These are phyloP conservation scores for Mobula birostris DNA, from an alignment of 2,113 vertebrate species.

Conservation along the genomic window DNA sequence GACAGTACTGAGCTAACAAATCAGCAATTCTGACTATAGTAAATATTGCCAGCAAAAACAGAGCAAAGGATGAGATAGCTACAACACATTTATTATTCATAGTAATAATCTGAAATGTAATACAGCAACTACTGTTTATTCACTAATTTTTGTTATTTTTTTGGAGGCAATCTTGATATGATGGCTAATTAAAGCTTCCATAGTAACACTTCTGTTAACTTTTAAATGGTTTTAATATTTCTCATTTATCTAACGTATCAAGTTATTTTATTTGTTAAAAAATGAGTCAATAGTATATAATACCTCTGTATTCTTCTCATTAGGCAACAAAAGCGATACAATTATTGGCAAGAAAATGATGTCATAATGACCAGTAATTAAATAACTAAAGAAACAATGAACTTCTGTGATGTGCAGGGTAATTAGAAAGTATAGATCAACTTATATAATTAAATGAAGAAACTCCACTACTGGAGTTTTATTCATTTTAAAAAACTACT, in stretches of 20 bases:
- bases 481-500: conserved; percentile 2
- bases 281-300: background rate
- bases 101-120: background rate
- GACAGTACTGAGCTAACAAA: background rate
- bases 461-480: background rate
- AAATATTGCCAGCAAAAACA: background rate
- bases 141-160: background rate
- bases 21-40: background rate
- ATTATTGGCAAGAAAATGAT: conserved; percentile 11
- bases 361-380: conserved; percentile 3
- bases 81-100: background rate
- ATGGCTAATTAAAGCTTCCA: background rate
- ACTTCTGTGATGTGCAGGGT: conserved; percentile 9
- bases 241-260: background rate
- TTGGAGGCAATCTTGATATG: background rate
- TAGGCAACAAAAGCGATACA: background rate
- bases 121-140: background rate
- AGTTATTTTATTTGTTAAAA: background rate
- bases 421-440: background rate
- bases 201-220: background rate
- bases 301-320: background rate
- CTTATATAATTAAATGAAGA: conserved; percentile 29
- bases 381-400: background rate
- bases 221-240: conserved; percentile 7
- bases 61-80: background rate